Evolutionary conservation across 2,113 vertebrate genomes (phyloP).

Genomic region (Alethe diademata): DNA sequence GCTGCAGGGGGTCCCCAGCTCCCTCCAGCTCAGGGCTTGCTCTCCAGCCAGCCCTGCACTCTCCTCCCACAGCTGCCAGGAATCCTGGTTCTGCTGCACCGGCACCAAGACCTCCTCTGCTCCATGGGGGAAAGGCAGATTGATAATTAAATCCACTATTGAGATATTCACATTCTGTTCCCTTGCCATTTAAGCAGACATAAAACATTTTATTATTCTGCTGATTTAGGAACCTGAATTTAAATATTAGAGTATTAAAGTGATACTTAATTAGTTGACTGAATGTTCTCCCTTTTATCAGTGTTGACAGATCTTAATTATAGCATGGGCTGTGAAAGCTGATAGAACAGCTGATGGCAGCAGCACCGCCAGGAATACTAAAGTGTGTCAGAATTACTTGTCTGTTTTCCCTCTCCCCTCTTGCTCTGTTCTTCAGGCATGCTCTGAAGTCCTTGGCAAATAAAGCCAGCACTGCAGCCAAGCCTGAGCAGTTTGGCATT

Average conservation of each 20-base stretch:
- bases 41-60: neutral
- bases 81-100: neutral
- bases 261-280: conserved; percentile 75
- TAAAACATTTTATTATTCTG: conserved; percentile 72
- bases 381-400: conserved; percentile 59
- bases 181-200: conserved; percentile 66
- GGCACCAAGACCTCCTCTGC: neutral
- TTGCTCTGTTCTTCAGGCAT: conserved; percentile 49
- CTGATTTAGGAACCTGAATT: conserved; percentile 73
- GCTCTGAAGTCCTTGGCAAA: conserved; percentile 60
- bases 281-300: conserved; percentile 74
- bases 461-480: conserved; percentile 9
- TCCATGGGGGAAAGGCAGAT: neutral
- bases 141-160: conserved; percentile 58
- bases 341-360: conserved; percentile 71
- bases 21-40: neutral
- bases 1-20: neutral
- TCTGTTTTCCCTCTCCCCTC: conserved; percentile 47
- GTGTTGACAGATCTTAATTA: conserved; percentile 76
- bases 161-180: conserved; percentile 64
- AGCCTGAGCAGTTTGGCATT: conserved; percentile 45
- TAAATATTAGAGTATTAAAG: conserved; percentile 77
- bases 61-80: neutral
- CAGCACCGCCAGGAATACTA: conserved; percentile 62
- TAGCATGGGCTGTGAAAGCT: conserved; percentile 62